Percentiles rank a stretch among this genome's conserved stretches.
These are phyloP conservation scores for Syritta pipiens DNA, from an alignment of 2,888 invertebrate genomes.

Conservation along the genomic window DNA sequence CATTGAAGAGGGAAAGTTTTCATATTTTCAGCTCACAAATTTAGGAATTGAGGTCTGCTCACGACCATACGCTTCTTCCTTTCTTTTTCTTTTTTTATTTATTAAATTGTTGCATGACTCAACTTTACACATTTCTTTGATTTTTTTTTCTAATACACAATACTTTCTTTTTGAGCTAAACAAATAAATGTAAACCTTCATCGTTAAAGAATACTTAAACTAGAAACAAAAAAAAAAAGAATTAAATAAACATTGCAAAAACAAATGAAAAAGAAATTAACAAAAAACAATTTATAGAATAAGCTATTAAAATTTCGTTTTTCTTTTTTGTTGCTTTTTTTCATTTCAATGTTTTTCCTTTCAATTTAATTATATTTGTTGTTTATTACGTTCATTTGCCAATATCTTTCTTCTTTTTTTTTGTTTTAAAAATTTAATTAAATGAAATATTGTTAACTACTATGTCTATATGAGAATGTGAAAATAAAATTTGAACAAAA, in stretches of 20 bases:
- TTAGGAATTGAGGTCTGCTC: no score
- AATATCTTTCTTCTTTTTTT: slow-evolving; percentile 31
- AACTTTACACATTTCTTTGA: no score
- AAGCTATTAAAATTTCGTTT: not conserved
- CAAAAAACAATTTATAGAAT: not conserved
- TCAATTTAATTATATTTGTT: slow-evolving; percentile 13
- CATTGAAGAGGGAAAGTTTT: no score
- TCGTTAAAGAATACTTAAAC: not conserved
- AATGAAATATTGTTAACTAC: slow-evolving; percentile 42
- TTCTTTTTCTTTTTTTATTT: no score
- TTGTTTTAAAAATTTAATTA: slow-evolving; percentile 14
- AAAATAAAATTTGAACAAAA: slow-evolving; percentile 28
- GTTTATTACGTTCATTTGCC: slow-evolving; percentile 31
- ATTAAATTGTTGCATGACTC: no score
- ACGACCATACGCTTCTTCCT: no score
- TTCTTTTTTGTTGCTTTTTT: slow-evolving; percentile 14
- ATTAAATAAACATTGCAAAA: not conserved
- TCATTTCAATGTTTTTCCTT: not conserved
- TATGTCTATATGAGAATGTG: slow-evolving; percentile 35
- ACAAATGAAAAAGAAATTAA: not conserved
- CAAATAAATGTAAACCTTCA: not conserved
- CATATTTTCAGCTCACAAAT: no score
- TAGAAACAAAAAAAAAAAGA: not conserved
- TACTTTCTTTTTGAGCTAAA: no score
- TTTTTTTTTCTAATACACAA: no score